These are phyloP conservation scores for Ceratina calcarata DNA, from an alignment of 1,140 invertebrate genomes.

Conservation along the genomic window DNA sequence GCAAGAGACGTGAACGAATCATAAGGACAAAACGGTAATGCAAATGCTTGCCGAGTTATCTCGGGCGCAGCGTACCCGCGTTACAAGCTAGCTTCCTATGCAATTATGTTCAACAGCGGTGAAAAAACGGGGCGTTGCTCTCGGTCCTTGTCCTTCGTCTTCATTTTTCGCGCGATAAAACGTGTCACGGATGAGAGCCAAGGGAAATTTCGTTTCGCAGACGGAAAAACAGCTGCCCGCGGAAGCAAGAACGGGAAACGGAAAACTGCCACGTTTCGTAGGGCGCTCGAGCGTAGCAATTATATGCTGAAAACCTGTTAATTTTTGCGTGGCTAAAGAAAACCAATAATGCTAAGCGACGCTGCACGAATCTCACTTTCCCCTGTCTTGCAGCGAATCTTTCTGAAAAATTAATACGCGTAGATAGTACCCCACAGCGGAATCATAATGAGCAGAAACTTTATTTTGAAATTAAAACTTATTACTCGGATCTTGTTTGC, in stretches of 20 bases:
- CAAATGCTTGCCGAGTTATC: constrained; percentile 54
- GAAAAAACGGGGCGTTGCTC: constrained; percentile 6
- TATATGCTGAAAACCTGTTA: constrained; percentile 11
- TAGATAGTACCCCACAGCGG: no score
- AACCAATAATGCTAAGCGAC: constrained; percentile 23
- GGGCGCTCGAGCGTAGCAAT: not conserved
- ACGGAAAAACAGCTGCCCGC: constrained; percentile 4
- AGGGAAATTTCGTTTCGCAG: constrained; percentile 12
- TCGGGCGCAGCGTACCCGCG: constrained; percentile 32
- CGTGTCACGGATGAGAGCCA: not conserved
- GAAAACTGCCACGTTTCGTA: not conserved
- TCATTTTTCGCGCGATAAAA: constrained; percentile 47
- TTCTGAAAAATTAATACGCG: not conserved
- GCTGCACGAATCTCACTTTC: not conserved
- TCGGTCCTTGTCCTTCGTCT: constrained; percentile 2
- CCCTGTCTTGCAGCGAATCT: not conserved
- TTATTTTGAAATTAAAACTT: no score
- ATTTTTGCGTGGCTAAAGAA: not conserved
- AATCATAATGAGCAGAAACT: no score
- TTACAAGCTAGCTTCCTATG: constrained; percentile 51
- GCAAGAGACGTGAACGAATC: constrained; percentile 14
- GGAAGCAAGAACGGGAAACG: not conserved
- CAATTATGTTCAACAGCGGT: constrained; percentile 58
- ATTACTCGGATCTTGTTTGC: no score
- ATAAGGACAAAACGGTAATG: constrained; percentile 47